Conservation (phyloP, 2,888 invertebrate species). For the Idaea biselata region DNA sequence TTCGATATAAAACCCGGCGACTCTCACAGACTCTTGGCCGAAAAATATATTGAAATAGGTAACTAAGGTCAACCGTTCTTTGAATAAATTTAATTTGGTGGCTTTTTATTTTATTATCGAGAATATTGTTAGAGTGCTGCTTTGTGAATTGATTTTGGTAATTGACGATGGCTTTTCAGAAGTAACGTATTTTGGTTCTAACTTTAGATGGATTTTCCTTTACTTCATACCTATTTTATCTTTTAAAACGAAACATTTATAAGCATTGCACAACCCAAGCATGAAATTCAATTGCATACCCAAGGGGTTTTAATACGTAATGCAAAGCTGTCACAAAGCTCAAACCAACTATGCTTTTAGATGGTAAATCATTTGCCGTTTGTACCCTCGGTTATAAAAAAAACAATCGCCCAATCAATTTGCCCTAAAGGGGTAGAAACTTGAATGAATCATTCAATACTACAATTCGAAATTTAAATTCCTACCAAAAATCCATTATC, state of each 20-base stretch:
- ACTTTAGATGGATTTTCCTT: neutral
- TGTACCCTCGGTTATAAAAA: too few relatives aligned
- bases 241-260: neutral
- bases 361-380: too few relatives aligned
- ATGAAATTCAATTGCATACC: neutral
- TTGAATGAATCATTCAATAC: neutral
- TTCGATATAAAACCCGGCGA: constrained; percentile 10
- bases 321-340: neutral
- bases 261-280: neutral
- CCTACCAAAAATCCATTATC: constrained; percentile 7
- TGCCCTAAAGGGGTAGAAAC: neutral
- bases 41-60: neutral
- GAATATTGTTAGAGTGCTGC: neutral
- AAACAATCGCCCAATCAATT: neutral
- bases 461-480: constrained; percentile 15
- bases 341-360: too few relatives aligned
- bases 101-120: neutral
- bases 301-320: neutral
- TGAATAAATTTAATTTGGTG: constrained; percentile 5
- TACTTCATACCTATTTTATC: neutral
- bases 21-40: constrained; percentile 1
- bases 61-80: constrained; percentile 3
- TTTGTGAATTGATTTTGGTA: neutral
- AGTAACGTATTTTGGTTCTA: too few relatives aligned
- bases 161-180: neutral